Conservation (phyloP, 2,888 invertebrate genomes). For the Hyppa rectilinea region DNA sequence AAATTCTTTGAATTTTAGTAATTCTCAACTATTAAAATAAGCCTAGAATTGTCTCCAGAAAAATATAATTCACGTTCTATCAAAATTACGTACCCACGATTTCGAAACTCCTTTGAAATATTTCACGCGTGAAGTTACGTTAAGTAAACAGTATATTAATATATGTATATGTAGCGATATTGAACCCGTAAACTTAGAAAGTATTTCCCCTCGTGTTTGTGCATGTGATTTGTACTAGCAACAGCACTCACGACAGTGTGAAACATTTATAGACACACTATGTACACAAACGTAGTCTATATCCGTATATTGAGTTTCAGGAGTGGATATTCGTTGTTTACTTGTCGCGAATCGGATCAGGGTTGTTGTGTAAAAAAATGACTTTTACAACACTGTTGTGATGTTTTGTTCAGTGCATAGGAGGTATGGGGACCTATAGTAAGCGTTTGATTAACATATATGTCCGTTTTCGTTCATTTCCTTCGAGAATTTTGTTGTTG, state of each 20-base stretch:
- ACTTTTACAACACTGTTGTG: conserved; percentile 16
- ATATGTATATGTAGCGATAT: conserved; percentile 23
- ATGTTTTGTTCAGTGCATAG: conserved; percentile 2
- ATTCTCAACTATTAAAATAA: neutral
- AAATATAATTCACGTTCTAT: neutral
- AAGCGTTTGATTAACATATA: conserved; percentile 24
- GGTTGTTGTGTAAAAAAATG: conserved; percentile 40
- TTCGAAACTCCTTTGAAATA: neutral
- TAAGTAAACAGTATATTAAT: conserved; percentile 22
- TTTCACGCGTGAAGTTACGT: conserved; percentile 27
- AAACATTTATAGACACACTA: conserved; percentile 58
- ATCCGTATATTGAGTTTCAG: conserved; percentile 52
- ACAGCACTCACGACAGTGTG: conserved; percentile 56
- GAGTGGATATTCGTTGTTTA: conserved; percentile 53
- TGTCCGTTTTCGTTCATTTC: neutral
- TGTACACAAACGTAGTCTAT: conserved; percentile 51
- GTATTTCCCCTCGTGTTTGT: conserved; percentile 58
- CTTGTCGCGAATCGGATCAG: conserved; percentile 53
- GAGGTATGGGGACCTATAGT: conserved; percentile 1
- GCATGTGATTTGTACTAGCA: conserved; percentile 57
- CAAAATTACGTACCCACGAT: too few species aligned
- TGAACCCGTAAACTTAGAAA: conserved; percentile 38
- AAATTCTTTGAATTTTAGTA: too few species aligned
- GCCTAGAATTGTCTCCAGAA: neutral
- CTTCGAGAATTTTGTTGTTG: neutral